A percentile compares a stretch with the other conserved stretches of the same genome.
These are phyloP conservation scores for Typhlomys cinereus DNA, from an alignment of 2,113 vertebrate species.

Conservation along the genomic window DNA sequence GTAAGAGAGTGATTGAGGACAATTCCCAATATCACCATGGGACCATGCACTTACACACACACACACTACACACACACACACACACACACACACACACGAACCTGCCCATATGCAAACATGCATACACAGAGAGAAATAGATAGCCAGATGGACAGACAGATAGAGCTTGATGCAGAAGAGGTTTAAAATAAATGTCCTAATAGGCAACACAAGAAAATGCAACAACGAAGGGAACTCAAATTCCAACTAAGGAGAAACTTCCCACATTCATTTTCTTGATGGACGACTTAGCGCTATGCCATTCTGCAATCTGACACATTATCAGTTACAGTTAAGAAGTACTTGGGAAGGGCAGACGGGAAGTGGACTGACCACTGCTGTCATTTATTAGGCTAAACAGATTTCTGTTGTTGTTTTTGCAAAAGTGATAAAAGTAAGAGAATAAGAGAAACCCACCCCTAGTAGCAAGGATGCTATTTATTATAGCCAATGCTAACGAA, in stretches of 20 bases:
- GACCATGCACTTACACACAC: too few species aligned
- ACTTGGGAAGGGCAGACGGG: neutral
- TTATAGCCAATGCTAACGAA: constrained; percentile 59
- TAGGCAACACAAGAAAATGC: neutral
- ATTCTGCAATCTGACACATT: constrained; percentile 17
- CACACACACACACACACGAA: too few species aligned
- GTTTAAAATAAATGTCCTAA: neutral
- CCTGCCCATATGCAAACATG: too few species aligned
- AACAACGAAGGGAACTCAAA: neutral
- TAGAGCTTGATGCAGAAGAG: neutral
- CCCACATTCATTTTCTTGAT: neutral
- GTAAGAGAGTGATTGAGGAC: too few species aligned
- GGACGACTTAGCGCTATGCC: neutral
- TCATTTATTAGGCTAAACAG: constrained; percentile 72
- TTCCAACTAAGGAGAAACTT: neutral
- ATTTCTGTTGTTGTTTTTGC: constrained; percentile 62
- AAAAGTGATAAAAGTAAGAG: constrained; percentile 14
- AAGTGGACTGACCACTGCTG: constrained; percentile 54
- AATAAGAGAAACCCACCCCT: constrained; percentile 59
- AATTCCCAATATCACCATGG: too few species aligned
- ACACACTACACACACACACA: too few species aligned
- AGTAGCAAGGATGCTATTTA: constrained; percentile 46
- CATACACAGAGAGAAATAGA: too few species aligned
- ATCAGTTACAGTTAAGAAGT: constrained; percentile 48
- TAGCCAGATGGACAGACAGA: too few species aligned